These are phyloP conservation scores for Lasius fuliginosus DNA, from an alignment of 2,888 invertebrate species.

Conservation along the genomic window DNA sequence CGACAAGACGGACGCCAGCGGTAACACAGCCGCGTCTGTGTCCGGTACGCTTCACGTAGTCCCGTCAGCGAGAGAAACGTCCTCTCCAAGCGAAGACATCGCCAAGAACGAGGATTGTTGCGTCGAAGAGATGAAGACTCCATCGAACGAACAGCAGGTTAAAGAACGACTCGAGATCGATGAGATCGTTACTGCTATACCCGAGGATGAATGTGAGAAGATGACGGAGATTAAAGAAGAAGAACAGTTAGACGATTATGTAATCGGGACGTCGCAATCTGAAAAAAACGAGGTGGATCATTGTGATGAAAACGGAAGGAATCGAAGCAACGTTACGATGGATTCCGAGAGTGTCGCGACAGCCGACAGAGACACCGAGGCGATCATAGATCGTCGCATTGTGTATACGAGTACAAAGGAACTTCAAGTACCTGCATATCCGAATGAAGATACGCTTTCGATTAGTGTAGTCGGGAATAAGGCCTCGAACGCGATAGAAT, in stretches of 20 bases:
- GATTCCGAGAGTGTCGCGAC: conserved; percentile 23
- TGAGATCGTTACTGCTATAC: neutral
- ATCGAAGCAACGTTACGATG: conserved; percentile 42
- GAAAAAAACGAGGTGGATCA: conserved; percentile 14
- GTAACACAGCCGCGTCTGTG: neutral
- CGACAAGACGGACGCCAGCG: conserved; percentile 53
- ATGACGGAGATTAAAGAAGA: neutral
- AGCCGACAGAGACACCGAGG: neutral
- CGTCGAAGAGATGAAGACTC: neutral
- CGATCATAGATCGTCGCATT: neutral
- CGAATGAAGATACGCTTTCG: conserved; percentile 38
- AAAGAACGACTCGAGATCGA: neutral
- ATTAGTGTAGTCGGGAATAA: conserved; percentile 32
- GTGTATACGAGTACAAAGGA: conserved; percentile 47
- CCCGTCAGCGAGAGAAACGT: neutral
- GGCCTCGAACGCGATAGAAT: conserved; percentile 24
- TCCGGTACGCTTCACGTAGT: conserved; percentile 29
- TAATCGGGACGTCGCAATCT: neutral
- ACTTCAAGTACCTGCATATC: conserved; percentile 43
- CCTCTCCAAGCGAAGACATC: conserved; percentile 12
- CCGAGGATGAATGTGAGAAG: neutral
- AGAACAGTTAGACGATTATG: neutral
- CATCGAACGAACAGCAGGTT: neutral
- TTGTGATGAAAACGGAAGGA: conserved; percentile 24
- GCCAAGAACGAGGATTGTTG: conserved; percentile 14